A percentile compares a stretch with the other conserved stretches of the same genome.
Conservation (phyloP, 2,113 vertebrate species). For the Gyps fulvus region DNA sequence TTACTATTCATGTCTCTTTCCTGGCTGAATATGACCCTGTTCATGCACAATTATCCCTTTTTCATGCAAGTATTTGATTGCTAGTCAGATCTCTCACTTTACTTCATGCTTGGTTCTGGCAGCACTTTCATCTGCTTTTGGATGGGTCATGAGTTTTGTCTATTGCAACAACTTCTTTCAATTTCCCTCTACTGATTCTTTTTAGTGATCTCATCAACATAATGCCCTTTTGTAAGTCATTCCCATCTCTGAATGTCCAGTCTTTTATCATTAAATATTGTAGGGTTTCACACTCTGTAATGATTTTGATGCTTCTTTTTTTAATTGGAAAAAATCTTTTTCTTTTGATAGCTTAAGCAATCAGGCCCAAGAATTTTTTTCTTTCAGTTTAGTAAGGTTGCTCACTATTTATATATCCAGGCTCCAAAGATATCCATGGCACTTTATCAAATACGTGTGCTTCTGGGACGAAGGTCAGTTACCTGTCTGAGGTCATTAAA, state of each 20-base stretch:
- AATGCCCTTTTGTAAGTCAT: not conserved
- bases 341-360: not conserved
- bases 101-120: not conserved
- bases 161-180: not conserved
- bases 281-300: not conserved
- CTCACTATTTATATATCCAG: not conserved
- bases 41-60: not conserved
- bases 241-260: not conserved
- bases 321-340: not conserved
- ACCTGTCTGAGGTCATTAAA: not conserved
- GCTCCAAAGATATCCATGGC: not conserved
- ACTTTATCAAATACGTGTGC: not conserved
- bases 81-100: not conserved
- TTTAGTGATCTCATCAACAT: not conserved
- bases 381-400: not conserved
- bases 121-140: not conserved
- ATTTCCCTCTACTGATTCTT: not conserved
- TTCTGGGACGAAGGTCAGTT: not conserved
- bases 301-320: not conserved
- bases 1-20: not conserved
- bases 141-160: not conserved
- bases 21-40: not conserved
- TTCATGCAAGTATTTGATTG: not conserved
- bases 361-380: not conserved
- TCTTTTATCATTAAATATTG: not conserved